Evolutionary conservation across 2,888 invertebrate genomes (phyloP).

Genomic region (Ceraclea dissimilis): DNA sequence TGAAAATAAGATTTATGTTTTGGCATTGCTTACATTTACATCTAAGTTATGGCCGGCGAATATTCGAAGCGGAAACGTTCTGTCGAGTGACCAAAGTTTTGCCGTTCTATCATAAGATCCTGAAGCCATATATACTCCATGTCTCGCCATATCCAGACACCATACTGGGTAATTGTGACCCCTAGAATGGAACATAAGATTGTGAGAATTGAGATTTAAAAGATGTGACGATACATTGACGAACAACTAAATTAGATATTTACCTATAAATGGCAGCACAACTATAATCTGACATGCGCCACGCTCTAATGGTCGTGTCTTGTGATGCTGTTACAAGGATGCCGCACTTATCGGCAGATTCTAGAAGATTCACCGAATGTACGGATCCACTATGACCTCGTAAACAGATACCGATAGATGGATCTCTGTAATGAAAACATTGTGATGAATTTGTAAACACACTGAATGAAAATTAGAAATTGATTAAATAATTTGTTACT

Average conservation of each 20-base stretch:
- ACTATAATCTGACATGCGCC: slow-evolving; percentile 61
- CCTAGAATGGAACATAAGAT: slow-evolving; percentile 42
- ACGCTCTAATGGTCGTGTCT: slow-evolving; percentile 70
- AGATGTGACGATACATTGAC: neutral
- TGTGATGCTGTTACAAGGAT: slow-evolving; percentile 67
- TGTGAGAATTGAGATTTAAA: too few species aligned
- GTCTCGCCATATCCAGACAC: slow-evolving; percentile 66
- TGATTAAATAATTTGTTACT: too few species aligned
- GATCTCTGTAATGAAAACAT: slow-evolving; percentile 36
- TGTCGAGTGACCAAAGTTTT: slow-evolving; percentile 73
- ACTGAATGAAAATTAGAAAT: neutral
- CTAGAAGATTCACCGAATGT: slow-evolving; percentile 57
- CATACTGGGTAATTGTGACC: slow-evolving; percentile 89
- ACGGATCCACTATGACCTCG: slow-evolving; percentile 68
- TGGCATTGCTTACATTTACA: slow-evolving; percentile 76
- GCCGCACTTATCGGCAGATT: slow-evolving; percentile 48
- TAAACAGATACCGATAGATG: slow-evolving; percentile 53
- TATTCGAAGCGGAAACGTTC: slow-evolving; percentile 72
- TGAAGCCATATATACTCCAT: slow-evolving; percentile 64
- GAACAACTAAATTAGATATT: neutral
- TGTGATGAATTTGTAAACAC: neutral
- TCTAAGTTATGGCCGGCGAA: slow-evolving; percentile 85
- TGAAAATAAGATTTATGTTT: neutral
- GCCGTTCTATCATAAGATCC: slow-evolving; percentile 77
- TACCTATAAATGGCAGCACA: slow-evolving; percentile 65